phyloP scores from a whole-genome alignment of 1,140 invertebrate species.

The Heterodera carotae region DNA sequence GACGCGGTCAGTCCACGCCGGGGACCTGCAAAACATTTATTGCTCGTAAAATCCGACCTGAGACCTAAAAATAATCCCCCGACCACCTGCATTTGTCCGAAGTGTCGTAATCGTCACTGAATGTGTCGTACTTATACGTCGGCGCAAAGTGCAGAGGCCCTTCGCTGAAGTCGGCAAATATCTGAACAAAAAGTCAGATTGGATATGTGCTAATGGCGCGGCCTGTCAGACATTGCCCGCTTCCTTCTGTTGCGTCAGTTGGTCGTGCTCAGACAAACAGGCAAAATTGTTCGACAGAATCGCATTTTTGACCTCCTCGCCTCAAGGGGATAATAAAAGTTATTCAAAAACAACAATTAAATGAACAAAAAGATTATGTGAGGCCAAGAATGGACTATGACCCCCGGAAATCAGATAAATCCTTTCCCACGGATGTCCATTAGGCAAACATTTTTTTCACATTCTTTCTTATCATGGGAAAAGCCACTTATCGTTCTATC shows the following conservation, averaged over 20 bases:
- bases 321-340: background rate
- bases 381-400: too few species aligned
- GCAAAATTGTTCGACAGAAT: constrained; percentile 78
- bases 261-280: constrained; percentile 82
- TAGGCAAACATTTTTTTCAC: too few species aligned
- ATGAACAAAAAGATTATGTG: too few species aligned
- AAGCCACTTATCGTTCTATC: too few species aligned
- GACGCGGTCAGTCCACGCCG: constrained; percentile 96
- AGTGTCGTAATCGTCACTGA: constrained; percentile 98
- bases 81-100: constrained; percentile 82
- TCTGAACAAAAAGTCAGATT: constrained; percentile 71
- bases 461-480: too few species aligned
- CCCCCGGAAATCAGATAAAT: too few species aligned
- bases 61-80: constrained; percentile 69
- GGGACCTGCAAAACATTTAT: constrained; percentile 66
- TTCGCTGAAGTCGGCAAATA: constrained; percentile 92
- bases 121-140: constrained; percentile 98
- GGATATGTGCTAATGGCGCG: background rate
- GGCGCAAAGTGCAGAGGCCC: constrained; percentile 88
- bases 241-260: constrained; percentile 74
- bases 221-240: constrained; percentile 66
- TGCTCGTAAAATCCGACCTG: background rate
- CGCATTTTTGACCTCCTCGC: constrained; percentile 84
- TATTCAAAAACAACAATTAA: too few species aligned
- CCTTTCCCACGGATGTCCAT: too few species aligned